Conservation (phyloP, 2,797 vertebrate species). For the Megaceryle alcyon region DNA sequence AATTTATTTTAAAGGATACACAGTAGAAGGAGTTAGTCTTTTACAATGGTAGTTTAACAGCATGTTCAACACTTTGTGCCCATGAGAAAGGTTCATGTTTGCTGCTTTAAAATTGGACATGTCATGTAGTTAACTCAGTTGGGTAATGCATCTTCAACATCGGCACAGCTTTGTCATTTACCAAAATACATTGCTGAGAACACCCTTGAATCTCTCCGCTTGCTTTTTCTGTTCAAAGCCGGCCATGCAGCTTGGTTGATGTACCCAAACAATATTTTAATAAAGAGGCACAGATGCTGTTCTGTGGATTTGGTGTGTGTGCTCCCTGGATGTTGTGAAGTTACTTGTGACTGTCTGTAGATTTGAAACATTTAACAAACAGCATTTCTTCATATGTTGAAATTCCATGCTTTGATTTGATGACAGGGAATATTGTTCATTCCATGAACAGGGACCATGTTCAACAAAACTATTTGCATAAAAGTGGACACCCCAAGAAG, state of each 20-base stretch:
- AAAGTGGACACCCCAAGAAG: background rate
- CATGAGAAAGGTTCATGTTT: background rate
- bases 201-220: background rate
- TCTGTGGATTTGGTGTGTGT: background rate
- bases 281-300: background rate
- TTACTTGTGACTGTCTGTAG: background rate
- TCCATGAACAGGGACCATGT: background rate
- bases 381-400: background rate
- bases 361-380: background rate
- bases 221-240: background rate
- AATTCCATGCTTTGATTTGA: background rate
- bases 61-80: background rate
- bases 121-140: background rate
- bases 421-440: background rate
- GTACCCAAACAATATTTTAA: background rate
- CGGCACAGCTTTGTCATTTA: background rate
- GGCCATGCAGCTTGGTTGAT: background rate
- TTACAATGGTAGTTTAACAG: background rate
- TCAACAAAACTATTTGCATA: background rate
- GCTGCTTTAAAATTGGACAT: background rate
- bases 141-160: background rate
- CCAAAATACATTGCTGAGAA: background rate
- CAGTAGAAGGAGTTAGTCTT: background rate
- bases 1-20: background rate
- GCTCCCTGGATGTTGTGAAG: background rate